Evolutionary conservation across 2,113 vertebrate species (phyloP), one percentile per base, ranked within the genome.

Genomic region (Uropsilus gracilis): DNA sequence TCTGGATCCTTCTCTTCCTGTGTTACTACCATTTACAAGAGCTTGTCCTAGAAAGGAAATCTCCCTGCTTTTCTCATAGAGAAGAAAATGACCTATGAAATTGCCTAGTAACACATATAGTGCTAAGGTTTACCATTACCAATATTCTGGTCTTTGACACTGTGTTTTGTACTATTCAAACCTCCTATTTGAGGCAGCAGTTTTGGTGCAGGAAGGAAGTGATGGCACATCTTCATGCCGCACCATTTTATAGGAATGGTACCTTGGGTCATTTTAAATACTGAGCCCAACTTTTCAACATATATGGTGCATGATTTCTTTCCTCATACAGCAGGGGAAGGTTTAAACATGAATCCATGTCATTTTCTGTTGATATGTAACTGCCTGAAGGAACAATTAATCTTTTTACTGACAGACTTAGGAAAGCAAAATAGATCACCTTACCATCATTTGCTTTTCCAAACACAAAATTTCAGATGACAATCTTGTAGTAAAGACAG

Each of bases 31-130:
- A 32, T 4, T 77, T 91, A 76, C 16, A 42, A 61, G 59, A 48
- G 42, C 28, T 73, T 78, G 32, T 61, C 57, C 69, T 55, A 30
- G 18, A 39, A 16, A 37, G 39, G 86, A 91, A 92, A 50, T 69
- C 63, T 68, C 78, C 71, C 5, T 9, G 53, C 50, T 95, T 90
- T 96, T 59, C 91, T 89, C 83, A 91, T 80, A 3, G 2, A 76
- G n/a, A 69, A 63, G 64, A 34, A 73, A 50, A 37, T 10, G 5
- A 71, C 37, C 90, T 86, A 3, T 50, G 16, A 76, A 42, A 83
- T 39, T 46, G 69, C 68, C 71, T 66, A 28, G 4, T 18, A 42
- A 57, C 53, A 42, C 16, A 5, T 6, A 1, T 12, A 55, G 17
- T 46, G 17, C 59, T 71, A 50, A 77, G 48, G 61, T 37, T 76